Conservation (phyloP, 2,113 vertebrate genomes). For the Oncorhynchus gorbuscha region DNA sequence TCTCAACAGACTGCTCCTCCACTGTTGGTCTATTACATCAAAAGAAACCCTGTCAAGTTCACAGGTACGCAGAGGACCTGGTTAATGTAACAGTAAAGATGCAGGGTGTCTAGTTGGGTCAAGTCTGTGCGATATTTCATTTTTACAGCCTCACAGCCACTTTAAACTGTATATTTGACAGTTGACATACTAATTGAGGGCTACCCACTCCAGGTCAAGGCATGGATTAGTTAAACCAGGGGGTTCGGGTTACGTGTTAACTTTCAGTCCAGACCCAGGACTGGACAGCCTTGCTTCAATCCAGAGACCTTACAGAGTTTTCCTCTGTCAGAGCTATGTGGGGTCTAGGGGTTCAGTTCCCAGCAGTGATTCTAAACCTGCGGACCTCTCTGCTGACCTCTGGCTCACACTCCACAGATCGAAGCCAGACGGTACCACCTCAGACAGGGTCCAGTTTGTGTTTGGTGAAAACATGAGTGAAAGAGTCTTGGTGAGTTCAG, state of each 20-base stretch:
- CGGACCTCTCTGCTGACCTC: background rate
- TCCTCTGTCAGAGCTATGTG: background rate
- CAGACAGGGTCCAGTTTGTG: constrained; percentile 68
- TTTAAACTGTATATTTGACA: too few species aligned
- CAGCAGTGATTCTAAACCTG: background rate
- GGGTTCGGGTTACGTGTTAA: background rate
- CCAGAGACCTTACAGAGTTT: background rate
- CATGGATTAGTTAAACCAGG: background rate
- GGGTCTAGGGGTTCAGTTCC: background rate
- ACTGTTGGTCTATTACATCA: constrained; percentile 1
- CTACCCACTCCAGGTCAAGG: too few species aligned
- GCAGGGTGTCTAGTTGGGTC: background rate
- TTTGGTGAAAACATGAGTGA: constrained; percentile 88
- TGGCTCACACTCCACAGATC: constrained; percentile 20
- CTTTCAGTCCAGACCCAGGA: background rate
- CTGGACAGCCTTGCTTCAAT: background rate
- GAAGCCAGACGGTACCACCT: background rate
- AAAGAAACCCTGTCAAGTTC: background rate
- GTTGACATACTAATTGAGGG: too few species aligned
- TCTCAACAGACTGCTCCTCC: background rate
- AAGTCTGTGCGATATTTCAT: too few species aligned
- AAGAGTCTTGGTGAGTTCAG: constrained; percentile 78
- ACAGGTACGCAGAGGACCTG: constrained; percentile 21
- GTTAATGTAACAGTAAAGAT: background rate
- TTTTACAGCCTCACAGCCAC: too few species aligned